phyloP scores from a whole-genome alignment of 2,113 vertebrate genomes.

The Tonatia bakeri region DNA sequence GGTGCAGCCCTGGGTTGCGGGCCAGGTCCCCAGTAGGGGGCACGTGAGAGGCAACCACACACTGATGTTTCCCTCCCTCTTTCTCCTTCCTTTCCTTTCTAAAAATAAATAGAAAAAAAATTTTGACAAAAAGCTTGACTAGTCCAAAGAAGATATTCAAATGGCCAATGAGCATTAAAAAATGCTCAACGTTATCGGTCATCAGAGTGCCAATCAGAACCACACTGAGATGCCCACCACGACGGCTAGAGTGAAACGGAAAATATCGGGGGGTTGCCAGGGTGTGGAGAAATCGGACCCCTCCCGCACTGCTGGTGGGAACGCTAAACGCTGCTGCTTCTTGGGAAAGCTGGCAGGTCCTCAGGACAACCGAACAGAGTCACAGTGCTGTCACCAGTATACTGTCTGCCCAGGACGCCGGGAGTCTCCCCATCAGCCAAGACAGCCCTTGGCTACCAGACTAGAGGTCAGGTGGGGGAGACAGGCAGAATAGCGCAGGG shows the following conservation, averaged over 20 bases:
- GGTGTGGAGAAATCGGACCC: neutral
- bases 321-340: neutral
- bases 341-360: neutral
- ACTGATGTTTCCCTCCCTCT: no score
- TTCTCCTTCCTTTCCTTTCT: no score
- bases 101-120: neutral
- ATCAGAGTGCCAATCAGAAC: neutral
- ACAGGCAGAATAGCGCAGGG: no score
- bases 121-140: neutral
- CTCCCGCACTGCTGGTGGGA: no score
- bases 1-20: no score
- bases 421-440: no score
- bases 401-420: no score
- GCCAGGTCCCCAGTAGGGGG: no score
- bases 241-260: neutral
- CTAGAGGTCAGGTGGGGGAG: no score
- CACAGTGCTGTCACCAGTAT: rapidly evolving
- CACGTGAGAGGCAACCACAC: no score
- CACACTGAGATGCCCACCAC: neutral
- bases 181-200: neutral
- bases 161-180: neutral
- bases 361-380: neutral
- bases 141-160: neutral
- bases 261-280: neutral
- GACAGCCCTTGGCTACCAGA: no score